A percentile compares a stretch with the other conserved stretches of the same genome.
phyloP scores from a whole-genome alignment of 2,888 invertebrate species.

The Chirona hameri region DNA sequence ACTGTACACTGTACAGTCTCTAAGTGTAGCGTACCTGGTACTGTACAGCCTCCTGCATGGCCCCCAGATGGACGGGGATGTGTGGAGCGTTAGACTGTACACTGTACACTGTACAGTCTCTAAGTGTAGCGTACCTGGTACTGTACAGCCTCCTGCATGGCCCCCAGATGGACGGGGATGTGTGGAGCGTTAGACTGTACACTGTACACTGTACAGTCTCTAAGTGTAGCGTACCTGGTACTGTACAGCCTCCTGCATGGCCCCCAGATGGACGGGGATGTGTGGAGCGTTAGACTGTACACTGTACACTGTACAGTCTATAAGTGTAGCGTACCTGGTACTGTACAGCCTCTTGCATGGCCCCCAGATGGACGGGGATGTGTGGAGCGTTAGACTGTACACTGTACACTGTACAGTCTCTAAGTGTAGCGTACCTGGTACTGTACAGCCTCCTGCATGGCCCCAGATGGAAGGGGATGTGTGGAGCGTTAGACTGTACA shows the following conservation, averaged over 20 bases:
- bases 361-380: too few species aligned
- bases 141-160: constrained; percentile 71
- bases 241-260: constrained; percentile 80
- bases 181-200: constrained; percentile 99
- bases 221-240: constrained; percentile 51
- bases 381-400: too few species aligned
- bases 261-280: constrained; percentile 92
- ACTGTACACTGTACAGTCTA: too few species aligned
- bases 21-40: constrained; percentile 51
- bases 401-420: too few species aligned
- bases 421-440: constrained; percentile 56
- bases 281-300: constrained; percentile 98
- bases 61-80: constrained; percentile 92
- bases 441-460: constrained; percentile 87
- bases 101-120: too few species aligned
- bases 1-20: too few species aligned
- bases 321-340: too few species aligned
- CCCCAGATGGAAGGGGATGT: constrained; percentile 95
- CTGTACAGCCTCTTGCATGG: constrained; percentile 51
- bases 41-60: constrained; percentile 82
- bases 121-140: too few species aligned
- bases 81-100: constrained; percentile 98
- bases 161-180: constrained; percentile 92
- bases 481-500: constrained; percentile 84
- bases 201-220: too few species aligned